Conservation (phyloP, 2,888 invertebrate genomes). For the Drosophila mimetica region DNA sequence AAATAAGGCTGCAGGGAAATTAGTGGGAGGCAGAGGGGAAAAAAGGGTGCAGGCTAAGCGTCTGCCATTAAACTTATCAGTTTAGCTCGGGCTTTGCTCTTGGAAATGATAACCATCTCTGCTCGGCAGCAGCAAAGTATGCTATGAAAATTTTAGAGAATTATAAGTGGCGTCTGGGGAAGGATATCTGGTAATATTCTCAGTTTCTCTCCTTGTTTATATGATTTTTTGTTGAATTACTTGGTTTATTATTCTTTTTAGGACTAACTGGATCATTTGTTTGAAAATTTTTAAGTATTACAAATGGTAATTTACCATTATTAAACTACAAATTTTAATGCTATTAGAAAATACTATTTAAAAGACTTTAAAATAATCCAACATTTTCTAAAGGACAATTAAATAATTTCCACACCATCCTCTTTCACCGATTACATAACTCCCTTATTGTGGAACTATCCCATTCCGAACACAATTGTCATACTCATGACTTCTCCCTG, state of each 20-base stretch:
- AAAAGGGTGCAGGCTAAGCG: constrained; percentile 18
- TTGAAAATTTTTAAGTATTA: not conserved
- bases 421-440: not conserved
- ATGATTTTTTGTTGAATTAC: not conserved
- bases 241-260: not conserved
- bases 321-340: too few species aligned
- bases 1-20: constrained; percentile 32
- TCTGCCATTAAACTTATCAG: constrained; percentile 37
- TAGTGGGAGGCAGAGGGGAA: not conserved
- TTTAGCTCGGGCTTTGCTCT: constrained; percentile 8
- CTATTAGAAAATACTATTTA: too few species aligned
- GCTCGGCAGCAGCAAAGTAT: constrained; percentile 18
- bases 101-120: constrained; percentile 7
- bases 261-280: not conserved
- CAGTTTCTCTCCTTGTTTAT: not conserved
- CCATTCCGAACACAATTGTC: not conserved
- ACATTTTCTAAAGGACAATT: too few species aligned
- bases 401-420: not conserved
- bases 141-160: constrained; percentile 16
- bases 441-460: not conserved
- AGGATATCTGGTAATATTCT: constrained; percentile 10
- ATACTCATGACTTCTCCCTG: too few species aligned
- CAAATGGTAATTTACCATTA: too few species aligned
- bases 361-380: too few species aligned
- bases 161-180: constrained; percentile 9